Percentiles rank a stretch among this genome's conserved stretches.
Conservation (phyloP, 2,797 vertebrate genomes). For the Onychomys leucogaster region DNA sequence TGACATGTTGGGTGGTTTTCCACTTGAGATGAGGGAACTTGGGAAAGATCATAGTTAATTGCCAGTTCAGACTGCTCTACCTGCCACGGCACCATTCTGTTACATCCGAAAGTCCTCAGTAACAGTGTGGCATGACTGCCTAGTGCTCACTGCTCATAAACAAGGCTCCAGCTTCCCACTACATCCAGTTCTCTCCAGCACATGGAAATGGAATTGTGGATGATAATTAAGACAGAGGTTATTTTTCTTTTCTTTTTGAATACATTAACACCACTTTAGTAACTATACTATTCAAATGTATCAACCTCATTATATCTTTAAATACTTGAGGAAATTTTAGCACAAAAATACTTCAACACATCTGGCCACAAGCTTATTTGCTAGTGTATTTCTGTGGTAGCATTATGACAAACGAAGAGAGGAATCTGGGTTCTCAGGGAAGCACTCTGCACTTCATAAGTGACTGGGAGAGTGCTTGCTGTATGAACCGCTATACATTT, state of each 20-base stretch:
- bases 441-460: neutral
- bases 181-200: neutral
- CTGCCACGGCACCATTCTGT: neutral
- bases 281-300: neutral
- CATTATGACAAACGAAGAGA: neutral
- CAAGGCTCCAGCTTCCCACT: neutral
- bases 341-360: neutral
- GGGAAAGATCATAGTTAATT: neutral
- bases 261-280: neutral
- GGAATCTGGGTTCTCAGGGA: neutral
- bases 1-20: neutral
- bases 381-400: neutral
- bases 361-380: neutral
- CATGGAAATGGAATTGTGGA: neutral
- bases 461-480: neutral
- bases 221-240: neutral
- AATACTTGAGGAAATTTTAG: neutral
- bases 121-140: fast-evolving
- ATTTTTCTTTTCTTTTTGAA: neutral
- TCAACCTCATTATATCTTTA: neutral
- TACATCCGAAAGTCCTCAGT: neutral
- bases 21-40: neutral
- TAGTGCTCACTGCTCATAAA: neutral
- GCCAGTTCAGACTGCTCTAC: neutral
- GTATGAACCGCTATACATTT: neutral